Conservation (phyloP, 2,797 vertebrate genomes). For the Sarcophilus harrisii region DNA sequence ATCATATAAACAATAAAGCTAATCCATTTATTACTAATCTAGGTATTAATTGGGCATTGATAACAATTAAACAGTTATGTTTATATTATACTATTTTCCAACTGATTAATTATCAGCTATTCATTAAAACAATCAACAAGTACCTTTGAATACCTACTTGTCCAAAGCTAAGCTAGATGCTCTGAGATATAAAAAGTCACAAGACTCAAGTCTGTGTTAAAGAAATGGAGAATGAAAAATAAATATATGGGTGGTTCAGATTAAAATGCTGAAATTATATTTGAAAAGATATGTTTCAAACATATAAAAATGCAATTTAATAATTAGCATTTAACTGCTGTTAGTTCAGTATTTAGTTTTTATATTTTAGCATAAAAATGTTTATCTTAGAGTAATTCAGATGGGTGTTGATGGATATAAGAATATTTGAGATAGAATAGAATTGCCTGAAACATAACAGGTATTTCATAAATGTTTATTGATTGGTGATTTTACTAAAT, state of each 20-base stretch:
- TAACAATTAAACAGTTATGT: too few relatives aligned
- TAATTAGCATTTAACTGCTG: neutral
- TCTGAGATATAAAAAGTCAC: too few relatives aligned
- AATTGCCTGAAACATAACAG: neutral
- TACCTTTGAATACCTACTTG: too few relatives aligned
- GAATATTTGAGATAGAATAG: neutral
- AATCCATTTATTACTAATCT: too few relatives aligned
- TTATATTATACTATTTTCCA: too few relatives aligned
- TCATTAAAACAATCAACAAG: too few relatives aligned
- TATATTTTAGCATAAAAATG: neutral
- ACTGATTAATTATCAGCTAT: too few relatives aligned
- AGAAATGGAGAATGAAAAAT: neutral
- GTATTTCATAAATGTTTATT: neutral
- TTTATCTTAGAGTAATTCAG: neutral
- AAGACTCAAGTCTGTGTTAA: too few relatives aligned
- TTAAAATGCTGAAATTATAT: neutral
- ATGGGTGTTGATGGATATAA: neutral
- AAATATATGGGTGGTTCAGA: neutral
- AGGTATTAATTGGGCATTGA: too few relatives aligned
- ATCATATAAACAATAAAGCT: neutral
- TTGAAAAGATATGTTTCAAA: neutral
- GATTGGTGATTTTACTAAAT: neutral
- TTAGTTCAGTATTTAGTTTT: neutral
- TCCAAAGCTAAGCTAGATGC: too few relatives aligned
- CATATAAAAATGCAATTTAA: neutral